phyloP scores from a whole-genome alignment of 1,140 invertebrate species.

The Tetranychus cinnabarinus region DNA sequence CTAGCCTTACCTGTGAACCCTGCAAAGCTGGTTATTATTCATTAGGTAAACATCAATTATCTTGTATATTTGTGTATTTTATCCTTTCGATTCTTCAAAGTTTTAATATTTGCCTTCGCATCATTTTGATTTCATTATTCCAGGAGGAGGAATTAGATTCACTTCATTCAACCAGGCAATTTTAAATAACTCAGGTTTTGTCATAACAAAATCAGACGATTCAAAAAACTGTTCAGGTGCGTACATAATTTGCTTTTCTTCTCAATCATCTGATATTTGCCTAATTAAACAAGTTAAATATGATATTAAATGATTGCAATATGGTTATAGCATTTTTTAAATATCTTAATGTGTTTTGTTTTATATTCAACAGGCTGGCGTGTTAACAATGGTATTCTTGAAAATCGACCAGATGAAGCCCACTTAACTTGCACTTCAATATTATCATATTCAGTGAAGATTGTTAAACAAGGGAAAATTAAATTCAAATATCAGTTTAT shows the following conservation, averaged over 20 bases:
- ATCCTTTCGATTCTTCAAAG: no score
- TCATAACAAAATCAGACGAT: constrained; percentile 9
- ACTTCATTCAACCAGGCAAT: constrained; percentile 22
- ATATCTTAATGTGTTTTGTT: background rate
- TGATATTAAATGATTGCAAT: no score
- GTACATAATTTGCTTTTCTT: background rate
- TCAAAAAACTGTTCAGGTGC: background rate
- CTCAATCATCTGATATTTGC: no score
- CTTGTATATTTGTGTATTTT: no score
- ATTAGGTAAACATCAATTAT: constrained; percentile 14
- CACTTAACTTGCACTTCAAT: background rate
- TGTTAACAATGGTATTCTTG: background rate
- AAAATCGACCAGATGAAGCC: background rate
- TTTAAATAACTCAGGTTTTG: constrained; percentile 23
- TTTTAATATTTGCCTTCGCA: no score
- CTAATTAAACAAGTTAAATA: no score
- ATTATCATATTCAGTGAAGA: constrained; percentile 24
- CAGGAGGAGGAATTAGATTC: constrained; percentile 25
- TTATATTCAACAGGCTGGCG: background rate
- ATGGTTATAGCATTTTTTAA: no score
- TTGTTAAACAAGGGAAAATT: constrained; percentile 27
- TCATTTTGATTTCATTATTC: background rate
- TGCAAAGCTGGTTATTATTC: constrained; percentile 30
- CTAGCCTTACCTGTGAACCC: constrained; percentile 22
- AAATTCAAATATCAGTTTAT: constrained; percentile 29